Conservation (phyloP, 1,140 invertebrate species). For the Caenorhabditis tropicalis region DNA sequence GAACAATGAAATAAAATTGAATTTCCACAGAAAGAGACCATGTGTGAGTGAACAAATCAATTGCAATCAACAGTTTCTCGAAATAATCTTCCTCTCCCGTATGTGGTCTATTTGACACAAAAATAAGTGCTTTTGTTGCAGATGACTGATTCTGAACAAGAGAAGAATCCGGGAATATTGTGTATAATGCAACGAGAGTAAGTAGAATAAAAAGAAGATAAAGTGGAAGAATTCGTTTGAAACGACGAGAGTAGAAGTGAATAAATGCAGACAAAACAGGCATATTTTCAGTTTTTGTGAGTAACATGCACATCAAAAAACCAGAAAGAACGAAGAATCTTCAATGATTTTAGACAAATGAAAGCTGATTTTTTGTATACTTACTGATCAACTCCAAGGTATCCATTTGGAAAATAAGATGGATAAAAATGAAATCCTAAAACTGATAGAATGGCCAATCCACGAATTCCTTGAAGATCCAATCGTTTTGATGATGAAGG, state of each 20-base stretch:
- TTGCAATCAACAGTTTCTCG: slow-evolving; percentile 7
- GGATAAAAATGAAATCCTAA: no score
- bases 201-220: not conserved
- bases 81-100: not conserved
- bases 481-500: no score
- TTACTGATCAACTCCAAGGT: not conserved
- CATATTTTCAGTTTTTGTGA: not conserved
- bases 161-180: not conserved
- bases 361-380: not conserved
- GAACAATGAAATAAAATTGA: slow-evolving; percentile 41
- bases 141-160: not conserved
- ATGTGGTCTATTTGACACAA: not conserved
- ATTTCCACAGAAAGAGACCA: slow-evolving; percentile 44
- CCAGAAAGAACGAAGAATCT: not conserved
- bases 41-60: slow-evolving; percentile 41
- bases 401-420: no score
- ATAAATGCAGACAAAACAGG: not conserved
- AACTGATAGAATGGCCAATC: no score
- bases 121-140: not conserved
- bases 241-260: not conserved
- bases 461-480: no score
- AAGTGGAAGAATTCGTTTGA: not conserved
- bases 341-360: not conserved
- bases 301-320: not conserved
- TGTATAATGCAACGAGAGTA: not conserved